Base-by-base conservation (phyloP, 2,888 invertebrate species). In the Lasius fuliginosus region DNA sequence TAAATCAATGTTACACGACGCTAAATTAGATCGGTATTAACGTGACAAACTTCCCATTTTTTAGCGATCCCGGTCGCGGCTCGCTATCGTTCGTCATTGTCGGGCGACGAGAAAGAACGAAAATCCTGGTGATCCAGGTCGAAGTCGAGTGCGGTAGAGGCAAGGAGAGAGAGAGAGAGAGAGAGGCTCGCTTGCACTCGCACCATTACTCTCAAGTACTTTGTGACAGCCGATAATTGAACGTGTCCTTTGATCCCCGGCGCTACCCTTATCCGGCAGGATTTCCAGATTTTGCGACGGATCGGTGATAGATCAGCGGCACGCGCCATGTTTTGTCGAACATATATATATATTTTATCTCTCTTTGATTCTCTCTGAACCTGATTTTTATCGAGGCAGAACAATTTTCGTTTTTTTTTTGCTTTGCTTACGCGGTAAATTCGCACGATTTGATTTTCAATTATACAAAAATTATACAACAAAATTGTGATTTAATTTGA, bases 141-240 rank as follows among this genome's bases (percentile, higher is more conserved):
- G 60, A 81, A 81, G 73, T 81, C 60, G 64, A 81, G 71, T 64
- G 23, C 71, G n/a, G 18, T 23, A 75, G 33, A 56, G 15, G 58
- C 62, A 62, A 64, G 71, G 79, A 49, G 82, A 56, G n/a, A 76
- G 40, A 56, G 33, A 76, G 40, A 23, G 0, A 36, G 36, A 36
- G 36, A 56, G 33, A 76, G 40, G 77, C 46, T 46, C 46, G 65
- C 76, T 81, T 67, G 77, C 76, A 65, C 82, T 88, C 86, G 84
- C 83, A 65, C 88, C 90, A 87, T 92, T 90, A 90, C 88, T 90
- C 87, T 86, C 75, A 46, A 75, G 84, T 69, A 81, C 79, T 83
- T 84, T 83, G 87, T 90, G 90, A 91, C 92, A 91, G 91, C 85
- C 91, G 90, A 91, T 92, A 92, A 92, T 92, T 91, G 92, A 88